Conservation (phyloP, 2,888 invertebrate genomes). For the Sinhomidia bicolor region DNA sequence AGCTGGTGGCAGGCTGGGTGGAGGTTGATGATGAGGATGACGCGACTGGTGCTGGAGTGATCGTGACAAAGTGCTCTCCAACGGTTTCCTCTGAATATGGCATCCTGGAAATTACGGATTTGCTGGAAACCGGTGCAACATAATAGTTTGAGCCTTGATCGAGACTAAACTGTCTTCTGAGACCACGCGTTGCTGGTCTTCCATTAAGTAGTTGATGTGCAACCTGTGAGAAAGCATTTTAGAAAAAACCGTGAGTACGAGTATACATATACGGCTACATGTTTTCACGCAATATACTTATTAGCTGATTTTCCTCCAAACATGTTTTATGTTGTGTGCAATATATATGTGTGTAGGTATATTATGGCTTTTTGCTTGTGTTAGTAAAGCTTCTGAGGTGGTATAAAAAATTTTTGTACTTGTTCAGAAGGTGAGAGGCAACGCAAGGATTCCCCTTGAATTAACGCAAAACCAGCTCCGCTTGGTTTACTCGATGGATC, state of each 20-base stretch:
- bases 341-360: no score
- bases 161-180: constrained; percentile 86
- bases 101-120: constrained; percentile 73
- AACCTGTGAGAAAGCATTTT: constrained; percentile 70
- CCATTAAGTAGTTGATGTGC: constrained; percentile 80
- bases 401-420: constrained; percentile 55
- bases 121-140: constrained; percentile 59
- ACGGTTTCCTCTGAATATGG: constrained; percentile 77
- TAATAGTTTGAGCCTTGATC: constrained; percentile 84
- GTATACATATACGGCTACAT: constrained; percentile 6
- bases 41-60: constrained; percentile 61
- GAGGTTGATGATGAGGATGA: neutral
- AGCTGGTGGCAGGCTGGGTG: neutral
- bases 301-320: neutral
- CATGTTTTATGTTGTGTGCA: no score
- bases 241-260: constrained; percentile 13
- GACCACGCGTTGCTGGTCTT: constrained; percentile 77
- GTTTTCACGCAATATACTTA: neutral
- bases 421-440: constrained; percentile 79
- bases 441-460: constrained; percentile 75
- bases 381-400: neutral
- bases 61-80: constrained; percentile 66
- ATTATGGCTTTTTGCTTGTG: neutral
- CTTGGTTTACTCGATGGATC: constrained; percentile 63
- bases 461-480: constrained; percentile 62